Percentiles rank a stretch among this genome's conserved stretches.
Evolutionary conservation across 2,888 invertebrate species (phyloP).

Genomic region (Lasioglossum figueresi): DNA sequence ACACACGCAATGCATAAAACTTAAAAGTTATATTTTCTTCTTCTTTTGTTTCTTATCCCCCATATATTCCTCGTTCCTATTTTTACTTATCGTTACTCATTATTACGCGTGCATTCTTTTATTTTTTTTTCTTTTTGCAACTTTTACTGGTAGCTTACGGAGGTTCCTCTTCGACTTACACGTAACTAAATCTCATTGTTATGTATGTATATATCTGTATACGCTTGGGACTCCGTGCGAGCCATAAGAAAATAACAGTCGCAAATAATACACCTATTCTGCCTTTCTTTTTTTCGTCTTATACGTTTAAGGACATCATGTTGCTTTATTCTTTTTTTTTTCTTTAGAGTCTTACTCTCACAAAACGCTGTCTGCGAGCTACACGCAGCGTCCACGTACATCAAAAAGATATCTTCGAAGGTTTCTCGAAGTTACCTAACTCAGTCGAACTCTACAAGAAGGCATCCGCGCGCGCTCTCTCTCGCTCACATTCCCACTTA

Average conservation of each 20-base stretch:
- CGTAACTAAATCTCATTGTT: constrained; percentile 75
- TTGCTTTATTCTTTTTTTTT: constrained; percentile 38
- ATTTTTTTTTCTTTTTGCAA: constrained; percentile 55
- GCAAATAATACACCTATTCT: constrained; percentile 78
- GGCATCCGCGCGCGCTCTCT: constrained; percentile 32
- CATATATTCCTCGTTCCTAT: constrained; percentile 54
- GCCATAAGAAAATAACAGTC: constrained; percentile 83
- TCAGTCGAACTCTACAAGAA: constrained; percentile 57
- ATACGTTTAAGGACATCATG: constrained; percentile 65
- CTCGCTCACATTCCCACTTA: constrained; percentile 52
- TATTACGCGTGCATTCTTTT: constrained; percentile 27
- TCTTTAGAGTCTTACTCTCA: constrained; percentile 58
- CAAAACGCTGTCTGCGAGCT: constrained; percentile 45
- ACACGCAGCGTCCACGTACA: constrained; percentile 58
- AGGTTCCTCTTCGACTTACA: constrained; percentile 64
- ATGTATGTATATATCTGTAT: constrained; percentile 74
- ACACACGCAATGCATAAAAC: constrained; percentile 71
- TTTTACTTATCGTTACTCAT: constrained; percentile 61
- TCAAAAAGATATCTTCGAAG: constrained; percentile 54
- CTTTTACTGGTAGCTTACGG: constrained; percentile 69
- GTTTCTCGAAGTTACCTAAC: constrained; percentile 47
- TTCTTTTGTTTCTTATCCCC: constrained; percentile 36
- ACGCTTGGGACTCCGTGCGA: constrained; percentile 76
- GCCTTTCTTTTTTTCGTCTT: constrained; percentile 66
- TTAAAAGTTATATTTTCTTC: constrained; percentile 70